Evolutionary conservation across 2,888 invertebrate species (phyloP).

Genomic region (Cataglyphis cursor): DNA sequence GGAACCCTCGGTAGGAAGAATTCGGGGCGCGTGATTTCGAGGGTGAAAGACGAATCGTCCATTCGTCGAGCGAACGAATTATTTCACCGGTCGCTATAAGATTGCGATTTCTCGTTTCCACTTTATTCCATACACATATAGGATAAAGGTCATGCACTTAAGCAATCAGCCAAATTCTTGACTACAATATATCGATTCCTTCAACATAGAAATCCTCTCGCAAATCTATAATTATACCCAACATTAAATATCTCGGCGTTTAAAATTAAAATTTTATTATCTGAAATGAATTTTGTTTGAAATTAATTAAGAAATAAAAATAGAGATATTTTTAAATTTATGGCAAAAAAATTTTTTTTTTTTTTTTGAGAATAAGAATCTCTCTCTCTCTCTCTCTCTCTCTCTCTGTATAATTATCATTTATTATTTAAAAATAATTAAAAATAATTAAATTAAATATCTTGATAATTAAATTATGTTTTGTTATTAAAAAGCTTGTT

Average conservation of each 20-base stretch:
- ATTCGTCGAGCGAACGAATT: slow-evolving; percentile 67
- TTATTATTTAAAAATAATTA: slow-evolving; percentile 6
- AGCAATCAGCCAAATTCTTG: background rate
- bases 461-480: slow-evolving; percentile 1
- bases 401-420: background rate
- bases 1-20: slow-evolving; percentile 26
- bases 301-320: slow-evolving; percentile 8
- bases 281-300: background rate
- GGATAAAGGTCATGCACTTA: background rate
- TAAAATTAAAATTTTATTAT: slow-evolving; percentile 14
- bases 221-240: background rate
- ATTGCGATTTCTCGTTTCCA: slow-evolving; percentile 61
- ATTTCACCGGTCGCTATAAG: slow-evolving; percentile 66
- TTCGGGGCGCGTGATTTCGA: slow-evolving; percentile 62
- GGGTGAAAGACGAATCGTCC: slow-evolving; percentile 65
- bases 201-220: background rate
- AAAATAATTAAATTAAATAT: slow-evolving; percentile 32
- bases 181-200: slow-evolving; percentile 1
- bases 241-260: background rate
- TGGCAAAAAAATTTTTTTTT: background rate
- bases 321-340: background rate
- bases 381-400: no score
- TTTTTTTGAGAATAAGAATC: background rate
- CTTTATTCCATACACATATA: slow-evolving; percentile 11
- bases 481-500: background rate